These are phyloP conservation scores for Oreohelix idahoensis DNA, from an alignment of 1,140 invertebrate species.

Conservation along the genomic window DNA sequence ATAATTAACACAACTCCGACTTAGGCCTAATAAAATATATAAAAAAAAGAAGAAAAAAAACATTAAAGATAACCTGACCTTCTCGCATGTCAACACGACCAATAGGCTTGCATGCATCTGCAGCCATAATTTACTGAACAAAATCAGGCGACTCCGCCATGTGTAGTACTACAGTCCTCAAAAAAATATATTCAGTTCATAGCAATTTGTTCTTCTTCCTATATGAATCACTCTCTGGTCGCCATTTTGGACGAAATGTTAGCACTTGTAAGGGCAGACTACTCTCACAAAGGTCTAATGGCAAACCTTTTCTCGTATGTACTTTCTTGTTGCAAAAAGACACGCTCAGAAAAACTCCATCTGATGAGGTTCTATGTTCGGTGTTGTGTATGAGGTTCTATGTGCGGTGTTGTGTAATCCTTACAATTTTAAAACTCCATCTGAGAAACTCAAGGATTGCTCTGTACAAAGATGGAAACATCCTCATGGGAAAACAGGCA, in stretches of 20 bases:
- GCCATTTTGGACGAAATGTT: conserved; percentile 2
- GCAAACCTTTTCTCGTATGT: too few species aligned
- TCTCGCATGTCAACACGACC: conserved; percentile 20
- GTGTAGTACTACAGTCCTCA: background rate
- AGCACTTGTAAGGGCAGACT: background rate
- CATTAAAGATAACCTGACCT: background rate
- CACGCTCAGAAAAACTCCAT: too few species aligned
- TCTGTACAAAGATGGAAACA: too few species aligned
- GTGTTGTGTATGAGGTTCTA: too few species aligned
- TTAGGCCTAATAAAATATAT: background rate
- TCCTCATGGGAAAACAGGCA: too few species aligned
- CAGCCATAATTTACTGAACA: conserved; percentile 14
- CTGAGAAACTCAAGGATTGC: too few species aligned
- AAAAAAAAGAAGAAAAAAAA: background rate
- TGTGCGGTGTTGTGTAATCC: too few species aligned
- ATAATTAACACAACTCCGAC: background rate
- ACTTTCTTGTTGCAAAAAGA: too few species aligned
- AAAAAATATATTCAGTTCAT: background rate
- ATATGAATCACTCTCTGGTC: background rate
- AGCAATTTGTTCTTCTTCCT: background rate
- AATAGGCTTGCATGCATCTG: conserved; percentile 9
- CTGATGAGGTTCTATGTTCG: too few species aligned
- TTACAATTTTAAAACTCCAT: too few species aligned
- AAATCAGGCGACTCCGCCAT: background rate
- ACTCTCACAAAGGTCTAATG: too few species aligned